Conservation (phyloP, 2,797 vertebrate species). For the Hypotaenidia okinawae region DNA sequence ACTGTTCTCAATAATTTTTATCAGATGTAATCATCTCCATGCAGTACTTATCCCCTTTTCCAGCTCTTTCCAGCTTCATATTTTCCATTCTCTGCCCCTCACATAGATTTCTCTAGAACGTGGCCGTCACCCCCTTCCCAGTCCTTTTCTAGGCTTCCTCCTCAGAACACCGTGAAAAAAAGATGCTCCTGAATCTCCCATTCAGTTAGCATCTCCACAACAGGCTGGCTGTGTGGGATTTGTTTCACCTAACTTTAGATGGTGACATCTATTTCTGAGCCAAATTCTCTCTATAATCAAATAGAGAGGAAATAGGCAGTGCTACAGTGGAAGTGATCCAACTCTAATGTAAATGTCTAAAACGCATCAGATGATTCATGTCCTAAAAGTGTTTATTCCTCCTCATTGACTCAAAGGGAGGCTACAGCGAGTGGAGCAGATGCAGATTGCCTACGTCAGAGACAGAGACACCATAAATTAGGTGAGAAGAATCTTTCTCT, state of each 20-base stretch:
- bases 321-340: slow-evolving; percentile 54
- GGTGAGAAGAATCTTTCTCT: slow-evolving; percentile 25
- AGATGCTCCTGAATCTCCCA: not conserved
- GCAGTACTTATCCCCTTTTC: not conserved
- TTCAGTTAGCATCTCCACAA: slow-evolving; percentile 32
- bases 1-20: slow-evolving; percentile 5
- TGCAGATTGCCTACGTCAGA: slow-evolving; percentile 48
- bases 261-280: slow-evolving; percentile 62
- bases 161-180: not conserved
- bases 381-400: slow-evolving; percentile 58
- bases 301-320: slow-evolving; percentile 54
- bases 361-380: slow-evolving; percentile 64
- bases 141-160: slow-evolving; percentile 33
- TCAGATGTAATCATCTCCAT: not conserved
- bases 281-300: slow-evolving; percentile 44
- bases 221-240: slow-evolving; percentile 64
- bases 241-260: slow-evolving; percentile 50
- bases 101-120: slow-evolving; percentile 9
- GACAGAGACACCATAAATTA: slow-evolving; percentile 28
- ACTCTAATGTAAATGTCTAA: slow-evolving; percentile 62
- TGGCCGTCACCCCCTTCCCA: not conserved
- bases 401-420: slow-evolving; percentile 45
- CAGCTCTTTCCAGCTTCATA: not conserved
- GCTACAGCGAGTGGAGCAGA: slow-evolving; percentile 39
- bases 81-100: not conserved